Base-by-base conservation (phyloP, 37 sponge, comb jelly and placozoan species). In the Agelas oroides region DNA sequence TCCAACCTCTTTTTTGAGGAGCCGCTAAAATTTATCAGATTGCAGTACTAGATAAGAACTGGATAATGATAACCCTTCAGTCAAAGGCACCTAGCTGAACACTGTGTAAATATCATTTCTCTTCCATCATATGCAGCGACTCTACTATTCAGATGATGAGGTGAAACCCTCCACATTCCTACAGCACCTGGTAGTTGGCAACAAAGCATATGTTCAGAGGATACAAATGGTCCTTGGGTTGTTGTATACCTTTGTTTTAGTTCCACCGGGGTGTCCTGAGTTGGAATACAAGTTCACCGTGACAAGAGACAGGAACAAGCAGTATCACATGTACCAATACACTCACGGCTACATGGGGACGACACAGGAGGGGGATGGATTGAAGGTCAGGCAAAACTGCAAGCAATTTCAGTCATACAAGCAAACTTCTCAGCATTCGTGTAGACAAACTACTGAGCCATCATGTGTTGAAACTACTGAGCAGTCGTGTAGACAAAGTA, bases 261-360 rank as follows among this genome's bases (percentile, higher is more conserved):
- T 11, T 31, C 55, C 25, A 21, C 52, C 68, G 6, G 14, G 1
- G 37, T 55, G 57, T 70, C 59, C 16, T 33, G 33, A 28, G 14
- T 21, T 55, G 1, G 58, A 80, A 27, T 55, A 85, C 37, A 25
- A 24, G 19, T 56, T 85, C 21, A 24, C 53, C 6, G 58, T 77
- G 6, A 76, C 79, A 34, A 1, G 71, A 1, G 86, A 85, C 57
- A 65, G 78, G 20, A 77, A 85, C 33, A 85, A 66, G 36, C 57
- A 67, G 24, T 85, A 70, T 32, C 77, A 76, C 35, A 12, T 85
- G 13, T 66, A 46, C 56, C 38, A 52, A 19, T 70, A 85, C 68
- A 77, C 79, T 21, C 66, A 46, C 34, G 3, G 5, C n/a, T 19
- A 61, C 62, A 61, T 23, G 5, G 5, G 11, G 14, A 5, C 3